These are phyloP conservation scores for Lepidocyrtoides sp. DNA, from an alignment of 2,888 invertebrate species.

Conservation along the genomic window DNA sequence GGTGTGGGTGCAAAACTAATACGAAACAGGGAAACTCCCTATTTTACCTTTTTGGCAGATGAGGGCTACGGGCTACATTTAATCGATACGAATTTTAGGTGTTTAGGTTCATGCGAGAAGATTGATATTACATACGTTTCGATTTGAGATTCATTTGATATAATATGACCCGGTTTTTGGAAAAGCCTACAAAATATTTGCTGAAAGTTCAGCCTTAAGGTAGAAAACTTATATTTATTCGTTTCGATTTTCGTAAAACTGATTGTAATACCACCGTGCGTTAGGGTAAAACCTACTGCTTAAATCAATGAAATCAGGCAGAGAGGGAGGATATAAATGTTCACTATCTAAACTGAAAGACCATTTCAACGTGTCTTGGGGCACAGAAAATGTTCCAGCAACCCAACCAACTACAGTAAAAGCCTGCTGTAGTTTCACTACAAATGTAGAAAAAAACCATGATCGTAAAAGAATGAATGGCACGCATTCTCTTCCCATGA, in stretches of 20 bases:
- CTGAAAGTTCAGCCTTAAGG: no score
- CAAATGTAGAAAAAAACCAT: neutral
- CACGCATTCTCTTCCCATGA: neutral
- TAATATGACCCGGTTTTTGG: no score
- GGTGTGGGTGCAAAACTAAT: neutral
- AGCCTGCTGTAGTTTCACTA: neutral
- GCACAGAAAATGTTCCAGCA: neutral
- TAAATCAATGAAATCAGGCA: no score
- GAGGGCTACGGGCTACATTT: neutral
- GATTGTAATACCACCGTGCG: no score
- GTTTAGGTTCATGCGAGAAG: no score
- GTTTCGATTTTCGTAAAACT: no score
- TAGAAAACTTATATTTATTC: no score
- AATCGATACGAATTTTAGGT: neutral
- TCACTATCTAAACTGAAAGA: neutral
- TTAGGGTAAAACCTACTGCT: no score
- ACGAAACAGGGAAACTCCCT: neutral
- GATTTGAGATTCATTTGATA: no score
- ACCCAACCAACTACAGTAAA: neutral
- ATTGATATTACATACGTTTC: no score
- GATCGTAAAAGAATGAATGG: neutral
- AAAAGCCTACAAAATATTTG: no score
- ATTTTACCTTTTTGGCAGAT: neutral
- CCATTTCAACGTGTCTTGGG: neutral
- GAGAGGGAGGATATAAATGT: neutral